Percentiles rank a stretch among this genome's conserved stretches.
phyloP scores from a whole-genome alignment of 2,113 vertebrate genomes.

The Panthera tigris region DNA sequence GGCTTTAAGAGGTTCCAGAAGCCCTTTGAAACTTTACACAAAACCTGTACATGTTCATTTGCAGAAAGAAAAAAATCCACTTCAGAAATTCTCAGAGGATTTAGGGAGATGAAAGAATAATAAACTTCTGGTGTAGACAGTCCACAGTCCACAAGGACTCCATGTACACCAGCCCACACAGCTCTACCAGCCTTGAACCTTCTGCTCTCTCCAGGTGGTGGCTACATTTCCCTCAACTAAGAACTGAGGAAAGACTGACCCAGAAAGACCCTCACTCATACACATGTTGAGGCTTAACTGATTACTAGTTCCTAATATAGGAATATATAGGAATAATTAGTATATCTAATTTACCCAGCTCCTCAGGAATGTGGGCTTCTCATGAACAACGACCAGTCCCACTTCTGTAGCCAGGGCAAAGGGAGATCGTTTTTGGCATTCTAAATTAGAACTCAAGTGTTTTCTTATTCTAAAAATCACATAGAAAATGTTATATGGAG shows the following conservation, averaged over 20 bases:
- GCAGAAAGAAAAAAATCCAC: conserved; percentile 43
- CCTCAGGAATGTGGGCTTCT: neutral
- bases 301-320: neutral
- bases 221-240: conserved; percentile 39
- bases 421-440: neutral
- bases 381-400: neutral
- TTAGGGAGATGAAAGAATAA: conserved; percentile 15
- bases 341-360: neutral
- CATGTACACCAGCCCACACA: neutral
- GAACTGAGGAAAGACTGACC: conserved; percentile 2
- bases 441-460: conserved; percentile 2
- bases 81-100: conserved; percentile 29
- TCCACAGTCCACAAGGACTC: neutral
- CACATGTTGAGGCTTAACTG: conserved; percentile 14
- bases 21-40: conserved; percentile 35
- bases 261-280: conserved; percentile 57
- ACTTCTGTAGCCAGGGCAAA: conserved; percentile 13
- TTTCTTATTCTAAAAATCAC: conserved; percentile 39
- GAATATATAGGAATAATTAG: no score
- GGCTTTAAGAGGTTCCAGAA: conserved; percentile 52
- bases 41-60: conserved; percentile 30
- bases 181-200: neutral
- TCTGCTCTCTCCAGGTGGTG: neutral
- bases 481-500: neutral
- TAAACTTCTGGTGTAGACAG: neutral